phyloP scores from a whole-genome alignment of 2,797 vertebrate genomes.

The Tragopan temminckii region DNA sequence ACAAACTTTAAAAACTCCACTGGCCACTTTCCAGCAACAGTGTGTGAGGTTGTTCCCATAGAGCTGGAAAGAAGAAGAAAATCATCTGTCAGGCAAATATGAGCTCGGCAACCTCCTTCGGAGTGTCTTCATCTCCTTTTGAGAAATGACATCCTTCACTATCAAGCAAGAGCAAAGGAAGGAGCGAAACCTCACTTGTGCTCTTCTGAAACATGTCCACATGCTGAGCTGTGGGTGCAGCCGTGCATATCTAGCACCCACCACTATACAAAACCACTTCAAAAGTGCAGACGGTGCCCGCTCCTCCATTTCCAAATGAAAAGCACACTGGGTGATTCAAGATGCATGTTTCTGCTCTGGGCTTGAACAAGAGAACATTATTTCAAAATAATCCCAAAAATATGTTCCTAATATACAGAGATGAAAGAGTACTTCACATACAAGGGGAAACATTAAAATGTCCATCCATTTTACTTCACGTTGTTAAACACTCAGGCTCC shows the following conservation, averaged over 20 bases:
- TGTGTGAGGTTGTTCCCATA: conserved; percentile 18
- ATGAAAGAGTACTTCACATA: conserved; percentile 62
- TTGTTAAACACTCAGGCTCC: conserved; percentile 3
- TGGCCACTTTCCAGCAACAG: conserved; percentile 51
- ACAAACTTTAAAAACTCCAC: not conserved
- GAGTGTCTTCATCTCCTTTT: not conserved
- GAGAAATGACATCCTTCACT: conserved; percentile 52
- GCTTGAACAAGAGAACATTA: conserved; percentile 73
- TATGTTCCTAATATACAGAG: conserved; percentile 76
- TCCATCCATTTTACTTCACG: conserved; percentile 57
- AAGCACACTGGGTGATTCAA: conserved; percentile 78
- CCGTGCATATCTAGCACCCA: conserved; percentile 18
- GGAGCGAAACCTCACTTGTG: not conserved
- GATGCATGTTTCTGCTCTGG: conserved; percentile 73
- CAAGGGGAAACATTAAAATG: conserved; percentile 62
- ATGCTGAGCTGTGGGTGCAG: not conserved
- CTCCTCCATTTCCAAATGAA: conserved; percentile 61
- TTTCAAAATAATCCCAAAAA: conserved; percentile 77
- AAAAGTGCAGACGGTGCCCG: conserved; percentile 26
- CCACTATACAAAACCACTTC: conserved; percentile 57
- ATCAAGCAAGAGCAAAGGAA: conserved; percentile 12
- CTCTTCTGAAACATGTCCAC: conserved; percentile 21
- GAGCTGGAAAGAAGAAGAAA: conserved; percentile 32
- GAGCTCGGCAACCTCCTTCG: not conserved
- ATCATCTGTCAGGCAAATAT: conserved; percentile 26